Evolutionary conservation across 2,113 vertebrate species (phyloP).

Genomic region (Aegithalos caudatus): DNA sequence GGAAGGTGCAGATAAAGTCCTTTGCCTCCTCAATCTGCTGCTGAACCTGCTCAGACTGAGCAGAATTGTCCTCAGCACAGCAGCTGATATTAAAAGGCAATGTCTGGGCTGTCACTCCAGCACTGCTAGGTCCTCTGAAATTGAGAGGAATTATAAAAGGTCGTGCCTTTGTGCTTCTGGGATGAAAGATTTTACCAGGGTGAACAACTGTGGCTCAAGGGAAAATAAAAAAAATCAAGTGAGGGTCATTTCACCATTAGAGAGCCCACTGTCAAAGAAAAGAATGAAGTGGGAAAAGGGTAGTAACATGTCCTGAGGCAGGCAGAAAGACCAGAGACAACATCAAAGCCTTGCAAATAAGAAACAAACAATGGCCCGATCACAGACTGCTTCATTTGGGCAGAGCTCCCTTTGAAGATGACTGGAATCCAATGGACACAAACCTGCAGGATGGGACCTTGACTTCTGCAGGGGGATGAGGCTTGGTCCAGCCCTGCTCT

Average conservation of each 20-base stretch:
- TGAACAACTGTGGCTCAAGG: background rate
- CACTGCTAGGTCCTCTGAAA: background rate
- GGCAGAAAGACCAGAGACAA: background rate
- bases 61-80: background rate
- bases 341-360: conserved; percentile 41
- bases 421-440: background rate
- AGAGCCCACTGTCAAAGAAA: background rate
- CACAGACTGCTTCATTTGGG: background rate
- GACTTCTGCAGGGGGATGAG: background rate
- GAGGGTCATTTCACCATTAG: background rate
- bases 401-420: background rate
- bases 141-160: background rate
- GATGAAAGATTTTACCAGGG: background rate
- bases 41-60: background rate
- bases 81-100: background rate
- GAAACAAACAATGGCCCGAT: conserved; percentile 29
- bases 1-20: background rate
- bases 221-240: background rate
- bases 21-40: background rate
- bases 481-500: background rate
- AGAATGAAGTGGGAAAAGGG: conserved; percentile 17
- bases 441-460: background rate
- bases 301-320: background rate
- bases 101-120: background rate
- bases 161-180: background rate